These are phyloP conservation scores for Epirrhoe alternata DNA, from an alignment of 2,888 invertebrate species.

Conservation along the genomic window DNA sequence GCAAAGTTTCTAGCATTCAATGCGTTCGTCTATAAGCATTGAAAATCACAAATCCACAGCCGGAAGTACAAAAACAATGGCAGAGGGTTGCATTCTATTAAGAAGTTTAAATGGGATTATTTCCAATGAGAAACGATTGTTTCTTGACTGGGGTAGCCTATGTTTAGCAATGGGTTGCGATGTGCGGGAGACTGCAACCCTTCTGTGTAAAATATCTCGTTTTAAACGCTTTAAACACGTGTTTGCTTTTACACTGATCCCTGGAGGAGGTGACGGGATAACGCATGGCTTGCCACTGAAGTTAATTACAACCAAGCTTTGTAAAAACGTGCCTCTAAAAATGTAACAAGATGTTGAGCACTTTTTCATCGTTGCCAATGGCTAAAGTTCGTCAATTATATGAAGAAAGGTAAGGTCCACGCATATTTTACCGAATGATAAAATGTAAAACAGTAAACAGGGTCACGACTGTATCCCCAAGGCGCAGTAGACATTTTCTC, in stretches of 20 bases:
- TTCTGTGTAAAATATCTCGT: constrained; percentile 79
- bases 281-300: constrained; percentile 65
- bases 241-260: constrained; percentile 75
- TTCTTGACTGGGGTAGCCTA: constrained; percentile 55
- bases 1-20: constrained; percentile 58
- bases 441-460: too few relatives aligned
- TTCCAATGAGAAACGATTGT: constrained; percentile 62
- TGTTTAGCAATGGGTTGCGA: constrained; percentile 72
- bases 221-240: constrained; percentile 79
- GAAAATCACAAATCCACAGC: constrained; percentile 48
- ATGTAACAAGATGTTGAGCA: constrained; percentile 13
- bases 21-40: constrained; percentile 42
- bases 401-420: neutral
- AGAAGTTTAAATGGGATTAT: constrained; percentile 70
- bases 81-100: constrained; percentile 69
- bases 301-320: constrained; percentile 57
- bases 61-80: constrained; percentile 78
- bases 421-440: too few relatives aligned
- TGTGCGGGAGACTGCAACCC: constrained; percentile 71
- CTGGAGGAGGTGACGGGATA: constrained; percentile 63
- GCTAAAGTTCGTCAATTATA: neutral
- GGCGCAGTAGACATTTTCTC: too few relatives aligned
- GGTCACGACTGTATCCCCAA: too few relatives aligned
- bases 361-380: constrained; percentile 3
- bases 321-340: constrained; percentile 27